These are phyloP conservation scores for Alethe diademata DNA, from an alignment of 2,113 vertebrate genomes.

Conservation along the genomic window DNA sequence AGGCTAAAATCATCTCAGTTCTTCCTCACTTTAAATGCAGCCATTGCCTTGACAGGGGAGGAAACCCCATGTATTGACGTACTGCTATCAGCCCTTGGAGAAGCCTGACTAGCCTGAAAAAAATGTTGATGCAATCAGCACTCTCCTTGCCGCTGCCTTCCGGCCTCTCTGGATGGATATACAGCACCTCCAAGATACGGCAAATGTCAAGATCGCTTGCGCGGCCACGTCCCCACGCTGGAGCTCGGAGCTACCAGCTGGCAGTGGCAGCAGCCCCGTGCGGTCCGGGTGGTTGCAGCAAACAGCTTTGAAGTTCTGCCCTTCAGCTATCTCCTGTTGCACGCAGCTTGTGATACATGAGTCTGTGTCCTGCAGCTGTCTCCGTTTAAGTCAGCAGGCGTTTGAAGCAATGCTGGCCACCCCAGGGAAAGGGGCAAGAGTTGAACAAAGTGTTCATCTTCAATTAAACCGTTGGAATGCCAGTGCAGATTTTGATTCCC, in stretches of 20 bases:
- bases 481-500: slow-evolving; percentile 17
- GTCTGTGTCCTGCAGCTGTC: slow-evolving; percentile 75
- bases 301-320: slow-evolving; percentile 77
- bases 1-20: not conserved
- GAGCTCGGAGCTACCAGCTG: slow-evolving; percentile 56
- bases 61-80: not conserved
- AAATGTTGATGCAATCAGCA: not conserved
- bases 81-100: not conserved
- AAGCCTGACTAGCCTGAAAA: not conserved
- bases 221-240: not conserved
- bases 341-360: slow-evolving; percentile 57
- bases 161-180: not conserved
- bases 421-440: slow-evolving; percentile 51
- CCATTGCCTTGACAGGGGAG: not conserved
- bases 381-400: slow-evolving; percentile 68
- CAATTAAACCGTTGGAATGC: slow-evolving; percentile 53
- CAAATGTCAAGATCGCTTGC: not conserved
- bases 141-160: not conserved
- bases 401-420: slow-evolving; percentile 68
- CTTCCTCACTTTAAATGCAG: not conserved
- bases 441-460: slow-evolving; percentile 70
- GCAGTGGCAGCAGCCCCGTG: slow-evolving; percentile 33
- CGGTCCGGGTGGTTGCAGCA: slow-evolving; percentile 42
- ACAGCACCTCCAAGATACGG: not conserved
- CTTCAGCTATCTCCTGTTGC: slow-evolving; percentile 73